A percentile compares a stretch with the other conserved stretches of the same genome.
phyloP scores from a whole-genome alignment of 2,113 vertebrate species.

The Pyxicephalus adspersus region DNA sequence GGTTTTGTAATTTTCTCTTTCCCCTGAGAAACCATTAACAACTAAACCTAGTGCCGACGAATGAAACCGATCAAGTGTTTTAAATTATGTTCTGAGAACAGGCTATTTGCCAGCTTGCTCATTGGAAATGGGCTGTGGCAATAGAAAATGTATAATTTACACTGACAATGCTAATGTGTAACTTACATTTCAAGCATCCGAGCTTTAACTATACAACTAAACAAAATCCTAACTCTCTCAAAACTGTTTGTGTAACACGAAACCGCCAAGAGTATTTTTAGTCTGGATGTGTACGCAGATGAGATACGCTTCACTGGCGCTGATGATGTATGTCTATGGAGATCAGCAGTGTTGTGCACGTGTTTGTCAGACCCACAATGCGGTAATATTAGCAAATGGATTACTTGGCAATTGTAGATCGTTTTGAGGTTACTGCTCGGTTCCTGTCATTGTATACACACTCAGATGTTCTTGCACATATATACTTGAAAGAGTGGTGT shows the following conservation, averaged over 20 bases:
- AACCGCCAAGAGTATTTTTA: conserved; percentile 59
- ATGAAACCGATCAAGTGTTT: conserved; percentile 73
- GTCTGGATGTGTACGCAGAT: conserved; percentile 54
- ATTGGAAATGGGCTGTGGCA: conserved; percentile 60
- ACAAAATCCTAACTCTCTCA: conserved; percentile 64
- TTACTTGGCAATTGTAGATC: not conserved
- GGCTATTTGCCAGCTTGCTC: conserved; percentile 67
- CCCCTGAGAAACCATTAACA: conserved; percentile 75
- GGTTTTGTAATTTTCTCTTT: conserved; percentile 71
- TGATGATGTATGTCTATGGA: conserved; percentile 41
- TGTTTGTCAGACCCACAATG: conserved; percentile 31
- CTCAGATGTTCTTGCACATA: not conserved
- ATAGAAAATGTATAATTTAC: conserved; percentile 68
- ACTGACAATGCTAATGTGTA: conserved; percentile 71
- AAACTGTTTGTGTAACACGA: conserved; percentile 64
- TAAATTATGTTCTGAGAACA: conserved; percentile 68
- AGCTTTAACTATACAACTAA: conserved; percentile 69
- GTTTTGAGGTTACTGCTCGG: conserved; percentile 4
- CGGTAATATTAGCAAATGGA: conserved; percentile 2
- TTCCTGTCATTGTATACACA: conserved; percentile 8
- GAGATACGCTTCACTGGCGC: conserved; percentile 58
- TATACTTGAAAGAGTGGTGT: too few species aligned
- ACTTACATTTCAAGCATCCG: conserved; percentile 67
- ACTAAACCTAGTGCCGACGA: conserved; percentile 71
- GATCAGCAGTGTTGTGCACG: conserved; percentile 21